phyloP scores from a whole-genome alignment of 2,888 invertebrate genomes.

The Neocrepidodera transversa region DNA sequence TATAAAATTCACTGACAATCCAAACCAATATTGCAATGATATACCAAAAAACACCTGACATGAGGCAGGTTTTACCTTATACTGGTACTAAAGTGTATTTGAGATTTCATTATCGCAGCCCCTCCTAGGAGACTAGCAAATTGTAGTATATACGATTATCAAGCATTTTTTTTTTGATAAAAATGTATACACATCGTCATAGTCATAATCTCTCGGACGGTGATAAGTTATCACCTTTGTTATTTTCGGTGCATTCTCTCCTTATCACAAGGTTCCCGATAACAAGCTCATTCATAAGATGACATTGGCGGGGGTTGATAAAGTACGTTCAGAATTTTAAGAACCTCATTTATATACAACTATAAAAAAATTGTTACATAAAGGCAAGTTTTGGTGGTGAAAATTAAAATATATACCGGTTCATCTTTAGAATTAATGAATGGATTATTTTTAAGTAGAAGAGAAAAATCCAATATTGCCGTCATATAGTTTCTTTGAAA shows the following conservation, averaged over 20 bases:
- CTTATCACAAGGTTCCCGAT: slow-evolving; percentile 35
- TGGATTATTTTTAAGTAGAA: too few relatives aligned
- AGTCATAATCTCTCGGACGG: slow-evolving; percentile 54
- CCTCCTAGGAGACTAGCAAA: slow-evolving; percentile 56
- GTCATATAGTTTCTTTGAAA: too few relatives aligned
- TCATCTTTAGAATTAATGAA: too few relatives aligned
- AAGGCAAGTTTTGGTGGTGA: too few relatives aligned
- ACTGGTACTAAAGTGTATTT: slow-evolving; percentile 49
- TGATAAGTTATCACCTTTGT: slow-evolving; percentile 58
- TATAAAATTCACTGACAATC: too few relatives aligned
- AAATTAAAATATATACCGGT: too few relatives aligned
- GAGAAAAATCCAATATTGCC: too few relatives aligned
- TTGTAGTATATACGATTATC: slow-evolving; percentile 54
- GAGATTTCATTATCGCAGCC: slow-evolving; percentile 55
- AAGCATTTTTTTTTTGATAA: slow-evolving; percentile 57
- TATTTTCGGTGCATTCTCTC: slow-evolving; percentile 52
- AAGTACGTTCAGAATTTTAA: too few relatives aligned
- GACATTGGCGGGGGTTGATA: slow-evolving; percentile 40
- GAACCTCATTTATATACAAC: too few relatives aligned
- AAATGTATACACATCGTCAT: slow-evolving; percentile 57
- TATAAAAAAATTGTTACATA: too few relatives aligned
- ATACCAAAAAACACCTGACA: slow-evolving; percentile 38
- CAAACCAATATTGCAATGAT: too few relatives aligned
- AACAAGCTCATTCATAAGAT: slow-evolving; percentile 37
- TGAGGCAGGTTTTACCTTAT: slow-evolving; percentile 49